phyloP scores from a whole-genome alignment of 2,797 vertebrate genomes.

The Ispidina lecontei region DNA sequence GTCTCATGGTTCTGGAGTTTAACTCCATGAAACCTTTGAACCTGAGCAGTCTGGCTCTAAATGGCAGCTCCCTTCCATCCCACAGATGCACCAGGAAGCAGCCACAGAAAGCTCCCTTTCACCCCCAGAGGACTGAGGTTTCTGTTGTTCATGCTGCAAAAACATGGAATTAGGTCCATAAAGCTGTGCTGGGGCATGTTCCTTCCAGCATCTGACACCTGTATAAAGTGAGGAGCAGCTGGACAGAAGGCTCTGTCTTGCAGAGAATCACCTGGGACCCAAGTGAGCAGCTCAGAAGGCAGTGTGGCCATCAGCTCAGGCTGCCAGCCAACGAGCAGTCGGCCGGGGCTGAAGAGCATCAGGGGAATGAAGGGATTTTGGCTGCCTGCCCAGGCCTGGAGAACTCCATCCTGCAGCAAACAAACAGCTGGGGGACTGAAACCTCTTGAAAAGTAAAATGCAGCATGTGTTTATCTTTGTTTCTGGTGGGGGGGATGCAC shows the following conservation, averaged over 20 bases:
- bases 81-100: neutral
- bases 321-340: neutral
- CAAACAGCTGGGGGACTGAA: conserved; percentile 1
- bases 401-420: conserved; percentile 1
- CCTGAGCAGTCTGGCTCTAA: neutral
- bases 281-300: neutral
- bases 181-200: neutral
- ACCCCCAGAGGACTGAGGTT: neutral
- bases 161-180: neutral
- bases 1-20: neutral
- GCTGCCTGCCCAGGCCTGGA: neutral
- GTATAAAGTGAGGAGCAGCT: neutral
- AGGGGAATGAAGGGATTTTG: conserved; percentile 12
- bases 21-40: neutral
- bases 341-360: neutral
- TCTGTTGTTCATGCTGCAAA: neutral
- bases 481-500: neutral
- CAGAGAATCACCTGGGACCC: neutral
- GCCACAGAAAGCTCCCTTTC: accelerated
- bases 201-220: neutral
- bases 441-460: neutral
- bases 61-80: neutral
- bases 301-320: neutral
- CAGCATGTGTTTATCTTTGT: neutral
- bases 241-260: neutral